These are phyloP conservation scores for Polyodon spathula DNA, from an alignment of 2,113 vertebrate species.

Conservation along the genomic window DNA sequence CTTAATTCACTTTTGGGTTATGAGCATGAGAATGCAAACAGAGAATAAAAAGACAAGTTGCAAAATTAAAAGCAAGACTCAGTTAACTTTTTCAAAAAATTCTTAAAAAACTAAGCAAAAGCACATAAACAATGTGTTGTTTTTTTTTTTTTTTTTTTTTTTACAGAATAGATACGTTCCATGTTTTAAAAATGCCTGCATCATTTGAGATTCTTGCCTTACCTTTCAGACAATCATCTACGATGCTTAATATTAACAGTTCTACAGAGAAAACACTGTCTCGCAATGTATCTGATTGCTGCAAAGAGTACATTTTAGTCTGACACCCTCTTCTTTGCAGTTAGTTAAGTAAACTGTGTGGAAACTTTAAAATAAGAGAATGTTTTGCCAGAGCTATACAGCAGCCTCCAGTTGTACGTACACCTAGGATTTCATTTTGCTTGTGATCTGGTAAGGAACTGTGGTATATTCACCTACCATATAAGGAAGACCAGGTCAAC, in stretches of 20 bases:
- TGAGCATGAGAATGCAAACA: too few species aligned
- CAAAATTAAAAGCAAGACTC: constrained; percentile 5
- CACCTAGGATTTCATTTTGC: constrained; percentile 57
- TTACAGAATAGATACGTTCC: background rate
- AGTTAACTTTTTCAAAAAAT: too few species aligned
- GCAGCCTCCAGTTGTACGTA: constrained; percentile 35
- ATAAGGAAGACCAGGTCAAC: constrained; percentile 61
- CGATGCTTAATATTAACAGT: background rate
- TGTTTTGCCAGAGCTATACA: constrained; percentile 28
- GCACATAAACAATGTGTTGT: background rate
- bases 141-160: too few species aligned
- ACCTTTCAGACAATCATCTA: constrained; percentile 16
- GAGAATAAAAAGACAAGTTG: background rate
- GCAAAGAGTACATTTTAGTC: constrained; percentile 27
- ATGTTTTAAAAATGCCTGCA: background rate
- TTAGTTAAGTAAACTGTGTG: constrained; percentile 30
- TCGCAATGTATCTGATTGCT: constrained; percentile 5
- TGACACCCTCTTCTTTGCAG: constrained; percentile 20
- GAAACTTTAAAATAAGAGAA: constrained; percentile 41
- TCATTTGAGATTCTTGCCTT: constrained; percentile 8
- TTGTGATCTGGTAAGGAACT: constrained; percentile 37
- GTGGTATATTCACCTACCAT: constrained; percentile 43
- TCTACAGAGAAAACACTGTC: constrained; percentile 8
- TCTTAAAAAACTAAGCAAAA: background rate
- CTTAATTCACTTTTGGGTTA: too few species aligned